A percentile compares a stretch with the other conserved stretches of the same genome.
Conservation (phyloP, 1,140 invertebrate species). For the Helicoverpa armigera region DNA sequence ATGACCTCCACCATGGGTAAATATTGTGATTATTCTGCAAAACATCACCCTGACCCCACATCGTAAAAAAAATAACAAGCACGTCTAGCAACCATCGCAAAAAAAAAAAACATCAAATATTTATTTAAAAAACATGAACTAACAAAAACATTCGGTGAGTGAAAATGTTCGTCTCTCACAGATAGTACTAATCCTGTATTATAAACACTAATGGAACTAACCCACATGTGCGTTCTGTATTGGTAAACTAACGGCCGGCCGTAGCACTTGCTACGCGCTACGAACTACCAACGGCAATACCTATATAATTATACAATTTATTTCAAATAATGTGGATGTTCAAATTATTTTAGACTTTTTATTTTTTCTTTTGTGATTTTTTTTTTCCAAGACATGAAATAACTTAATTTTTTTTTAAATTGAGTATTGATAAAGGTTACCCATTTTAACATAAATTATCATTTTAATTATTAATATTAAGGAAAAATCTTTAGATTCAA, state of each 20-base stretch:
- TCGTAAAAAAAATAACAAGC: constrained; percentile 29
- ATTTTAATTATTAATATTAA: too few relatives aligned
- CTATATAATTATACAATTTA: too few relatives aligned
- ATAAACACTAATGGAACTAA: not conserved
- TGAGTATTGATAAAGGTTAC: too few relatives aligned
- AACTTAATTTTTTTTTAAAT: too few relatives aligned
- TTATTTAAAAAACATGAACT: constrained; percentile 40
- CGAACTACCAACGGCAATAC: constrained; percentile 1
- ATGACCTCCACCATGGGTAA: constrained; percentile 86
- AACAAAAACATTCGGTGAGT: not conserved
- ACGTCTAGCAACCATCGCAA: not conserved
- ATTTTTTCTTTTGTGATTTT: too few relatives aligned
- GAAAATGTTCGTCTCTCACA: not conserved
- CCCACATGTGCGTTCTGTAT: constrained; percentile 2
- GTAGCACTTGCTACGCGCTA: constrained; percentile 64
- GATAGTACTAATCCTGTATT: too few relatives aligned
- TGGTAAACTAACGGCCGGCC: constrained; percentile 10
- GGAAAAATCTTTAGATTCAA: too few relatives aligned
- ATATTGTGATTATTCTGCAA: constrained; percentile 63
- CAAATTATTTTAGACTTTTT: too few relatives aligned
- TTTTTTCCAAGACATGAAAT: too few relatives aligned
- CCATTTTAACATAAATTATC: too few relatives aligned
- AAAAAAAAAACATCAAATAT: constrained; percentile 1
- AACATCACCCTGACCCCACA: constrained; percentile 10
- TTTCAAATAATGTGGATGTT: too few relatives aligned